These are phyloP conservation scores for Drosophila sproati DNA, from an alignment of 1,140 invertebrate species.

Conservation along the genomic window DNA sequence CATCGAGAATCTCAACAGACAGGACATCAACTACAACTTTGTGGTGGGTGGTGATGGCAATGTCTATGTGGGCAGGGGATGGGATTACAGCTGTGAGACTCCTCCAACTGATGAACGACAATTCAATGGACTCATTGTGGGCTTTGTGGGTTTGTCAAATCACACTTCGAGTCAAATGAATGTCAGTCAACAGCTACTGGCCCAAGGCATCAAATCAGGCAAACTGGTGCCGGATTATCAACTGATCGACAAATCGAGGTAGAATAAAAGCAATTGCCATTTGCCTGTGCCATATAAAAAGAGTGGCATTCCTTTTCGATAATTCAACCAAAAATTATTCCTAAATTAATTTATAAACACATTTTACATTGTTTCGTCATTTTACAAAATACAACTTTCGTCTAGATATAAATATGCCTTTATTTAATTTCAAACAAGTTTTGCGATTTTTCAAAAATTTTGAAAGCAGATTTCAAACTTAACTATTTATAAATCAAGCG, in stretches of 20 bases:
- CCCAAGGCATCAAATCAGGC: conserved; percentile 86
- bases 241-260: conserved; percentile 85
- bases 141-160: conserved; percentile 44
- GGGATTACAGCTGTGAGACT: conserved; percentile 85
- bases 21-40: conserved; percentile 91
- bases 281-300: conserved; percentile 1
- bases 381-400: conserved; percentile 5
- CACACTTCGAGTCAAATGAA: conserved; percentile 38
- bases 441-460: conserved; percentile 34
- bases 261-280: background rate
- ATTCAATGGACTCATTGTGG: conserved; percentile 44
- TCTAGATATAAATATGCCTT: conserved; percentile 42
- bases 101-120: background rate
- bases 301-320: background rate
- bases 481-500: conserved; percentile 65
- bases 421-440: conserved; percentile 26
- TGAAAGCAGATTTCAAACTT: conserved; percentile 55
- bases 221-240: conserved; percentile 87
- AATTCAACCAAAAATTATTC: conserved; percentile 17
- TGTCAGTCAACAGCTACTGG: conserved; percentile 70
- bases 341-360: conserved; percentile 1
- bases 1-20: conserved; percentile 85
- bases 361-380: background rate
- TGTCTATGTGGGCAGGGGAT: conserved; percentile 89
- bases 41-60: conserved; percentile 90